A percentile compares a stretch with the other conserved stretches of the same genome.
These are phyloP conservation scores for Siphamia tubifer DNA, from an alignment of 2,113 vertebrate species.

Conservation along the genomic window DNA sequence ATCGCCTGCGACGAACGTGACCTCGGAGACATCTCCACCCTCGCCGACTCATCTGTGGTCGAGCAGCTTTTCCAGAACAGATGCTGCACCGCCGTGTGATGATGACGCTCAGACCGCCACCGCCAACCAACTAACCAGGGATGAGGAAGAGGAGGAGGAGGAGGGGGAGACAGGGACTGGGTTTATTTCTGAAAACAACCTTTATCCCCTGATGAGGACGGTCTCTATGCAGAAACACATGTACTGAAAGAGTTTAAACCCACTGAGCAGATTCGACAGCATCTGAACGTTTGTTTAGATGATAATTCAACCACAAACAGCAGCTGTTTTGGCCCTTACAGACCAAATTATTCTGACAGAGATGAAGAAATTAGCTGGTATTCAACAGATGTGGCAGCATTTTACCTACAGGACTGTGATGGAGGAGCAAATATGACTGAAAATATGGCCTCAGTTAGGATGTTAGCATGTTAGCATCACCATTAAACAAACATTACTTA, in stretches of 20 bases:
- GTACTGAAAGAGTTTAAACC: not conserved
- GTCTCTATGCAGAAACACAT: not conserved
- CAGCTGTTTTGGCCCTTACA: too few species aligned
- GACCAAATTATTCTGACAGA: too few species aligned
- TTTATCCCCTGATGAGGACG: slow-evolving; percentile 16
- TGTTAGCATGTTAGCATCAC: too few species aligned
- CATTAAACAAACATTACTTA: too few species aligned
- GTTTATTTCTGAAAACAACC: slow-evolving; percentile 28
- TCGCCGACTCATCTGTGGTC: slow-evolving; percentile 88
- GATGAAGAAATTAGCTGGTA: too few species aligned
- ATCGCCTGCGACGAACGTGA: slow-evolving; percentile 91
- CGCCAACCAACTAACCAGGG: not conserved
- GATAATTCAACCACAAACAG: too few species aligned
- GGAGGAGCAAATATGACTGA: too few species aligned
- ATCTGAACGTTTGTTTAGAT: too few species aligned
- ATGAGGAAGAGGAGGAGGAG: not conserved
- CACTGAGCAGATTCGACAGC: not conserved
- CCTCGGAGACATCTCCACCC: slow-evolving; percentile 90
- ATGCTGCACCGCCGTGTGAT: slow-evolving; percentile 81
- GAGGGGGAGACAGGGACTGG: not conserved
- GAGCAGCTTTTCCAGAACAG: slow-evolving; percentile 89
- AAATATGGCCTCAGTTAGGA: too few species aligned
- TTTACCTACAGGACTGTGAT: too few species aligned
- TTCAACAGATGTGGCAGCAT: too few species aligned
- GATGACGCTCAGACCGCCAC: not conserved